A percentile compares a stretch with the other conserved stretches of the same genome.
phyloP scores from a whole-genome alignment of 2,113 vertebrate species.

The Bos javanicus region DNA sequence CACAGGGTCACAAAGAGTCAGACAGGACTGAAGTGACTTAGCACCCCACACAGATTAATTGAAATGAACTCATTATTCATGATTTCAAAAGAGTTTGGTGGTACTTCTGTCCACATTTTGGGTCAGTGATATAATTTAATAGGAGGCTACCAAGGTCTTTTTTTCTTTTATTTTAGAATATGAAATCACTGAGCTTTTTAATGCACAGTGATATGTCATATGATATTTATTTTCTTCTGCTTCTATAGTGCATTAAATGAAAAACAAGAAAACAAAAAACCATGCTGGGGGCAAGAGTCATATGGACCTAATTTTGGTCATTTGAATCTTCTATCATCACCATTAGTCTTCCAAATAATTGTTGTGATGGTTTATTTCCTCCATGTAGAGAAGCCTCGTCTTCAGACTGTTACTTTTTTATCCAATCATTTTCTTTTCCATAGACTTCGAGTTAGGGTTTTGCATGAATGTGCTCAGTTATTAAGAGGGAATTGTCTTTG shows the following conservation, averaged over 20 bases:
- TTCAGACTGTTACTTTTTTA: background rate
- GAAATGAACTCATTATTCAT: background rate
- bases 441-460: background rate
- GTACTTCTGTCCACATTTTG: background rate
- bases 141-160: background rate
- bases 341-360: background rate
- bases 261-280: background rate
- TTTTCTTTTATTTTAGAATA: background rate
- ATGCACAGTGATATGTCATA: background rate
- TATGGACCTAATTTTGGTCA: background rate
- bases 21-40: background rate
- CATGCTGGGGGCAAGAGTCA: background rate
- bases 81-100: background rate
- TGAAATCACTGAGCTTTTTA: background rate
- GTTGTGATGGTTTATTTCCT: background rate
- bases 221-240: background rate
- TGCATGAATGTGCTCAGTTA: background rate
- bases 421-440: background rate
- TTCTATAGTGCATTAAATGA: background rate
- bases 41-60: background rate
- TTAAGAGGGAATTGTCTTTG: background rate
- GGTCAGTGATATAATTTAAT: background rate
- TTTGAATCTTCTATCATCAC: background rate
- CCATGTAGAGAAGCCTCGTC: background rate
- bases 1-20: rapidly evolving